These are phyloP conservation scores for Notodonta ziczac DNA, from an alignment of 2,888 invertebrate species.

Conservation along the genomic window DNA sequence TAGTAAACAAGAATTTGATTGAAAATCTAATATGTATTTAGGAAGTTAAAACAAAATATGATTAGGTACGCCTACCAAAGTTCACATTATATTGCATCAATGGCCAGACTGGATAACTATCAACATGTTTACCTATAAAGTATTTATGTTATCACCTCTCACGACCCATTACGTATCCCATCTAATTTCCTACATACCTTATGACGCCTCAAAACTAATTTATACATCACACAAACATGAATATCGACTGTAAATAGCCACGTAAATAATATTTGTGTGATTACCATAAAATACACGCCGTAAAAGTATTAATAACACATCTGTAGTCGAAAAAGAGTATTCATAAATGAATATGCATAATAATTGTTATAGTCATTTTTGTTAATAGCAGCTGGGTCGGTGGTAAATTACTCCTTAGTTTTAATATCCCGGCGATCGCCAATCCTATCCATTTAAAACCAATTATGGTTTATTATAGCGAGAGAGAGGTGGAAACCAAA, in stretches of 20 bases:
- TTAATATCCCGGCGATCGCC: constrained; percentile 65
- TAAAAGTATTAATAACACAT: constrained; percentile 18
- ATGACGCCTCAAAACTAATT: no score
- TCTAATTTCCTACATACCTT: no score
- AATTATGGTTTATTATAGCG: constrained; percentile 80
- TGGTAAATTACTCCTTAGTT: constrained; percentile 69
- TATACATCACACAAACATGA: neutral
- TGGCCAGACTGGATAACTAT: no score
- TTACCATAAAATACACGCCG: neutral
- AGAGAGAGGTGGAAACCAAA: constrained; percentile 53
- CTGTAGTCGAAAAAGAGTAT: constrained; percentile 47
- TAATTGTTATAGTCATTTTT: constrained; percentile 57
- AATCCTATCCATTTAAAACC: constrained; percentile 83
- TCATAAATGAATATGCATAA: constrained; percentile 71
- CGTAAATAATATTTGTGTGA: neutral
- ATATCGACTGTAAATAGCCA: neutral
- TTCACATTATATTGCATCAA: no score
- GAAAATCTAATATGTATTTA: no score
- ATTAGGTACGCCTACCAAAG: no score
- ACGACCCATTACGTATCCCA: no score
- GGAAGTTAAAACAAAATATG: no score
- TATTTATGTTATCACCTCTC: no score
- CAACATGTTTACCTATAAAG: no score
- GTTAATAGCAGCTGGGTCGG: constrained; percentile 60
- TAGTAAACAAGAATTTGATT: no score